Evolutionary conservation across 2,113 vertebrate species (phyloP).

Genomic region (Perca schrenkii): DNA sequence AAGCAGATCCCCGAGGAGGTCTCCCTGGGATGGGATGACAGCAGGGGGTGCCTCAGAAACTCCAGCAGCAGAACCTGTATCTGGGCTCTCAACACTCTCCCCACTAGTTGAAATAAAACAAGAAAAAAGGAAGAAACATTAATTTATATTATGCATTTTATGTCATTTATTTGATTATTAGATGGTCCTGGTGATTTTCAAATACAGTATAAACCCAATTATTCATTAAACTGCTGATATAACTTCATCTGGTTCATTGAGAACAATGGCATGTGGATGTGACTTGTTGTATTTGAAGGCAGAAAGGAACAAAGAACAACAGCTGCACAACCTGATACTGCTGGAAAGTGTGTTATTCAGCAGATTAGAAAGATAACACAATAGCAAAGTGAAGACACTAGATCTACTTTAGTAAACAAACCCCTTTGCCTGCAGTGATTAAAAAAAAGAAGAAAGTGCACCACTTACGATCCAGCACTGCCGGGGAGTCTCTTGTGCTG

Average conservation of each 20-base stretch:
- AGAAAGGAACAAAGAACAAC: conserved; percentile 23
- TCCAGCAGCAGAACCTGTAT: conserved; percentile 79
- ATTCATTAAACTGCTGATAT: too few relatives aligned
- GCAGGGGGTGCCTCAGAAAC: conserved; percentile 86
- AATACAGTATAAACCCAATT: too few relatives aligned
- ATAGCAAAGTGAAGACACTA: conserved; percentile 10
- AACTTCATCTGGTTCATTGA: too few relatives aligned
- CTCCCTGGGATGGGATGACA: conserved; percentile 93
- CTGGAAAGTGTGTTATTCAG: conserved; percentile 13
- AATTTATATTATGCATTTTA: background rate
- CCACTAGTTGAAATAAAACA: conserved; percentile 76
- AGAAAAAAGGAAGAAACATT: background rate
- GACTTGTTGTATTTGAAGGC: background rate
- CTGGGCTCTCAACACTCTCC: conserved; percentile 91
- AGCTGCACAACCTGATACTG: conserved; percentile 1
- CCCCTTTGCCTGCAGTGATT: conserved; percentile 14
- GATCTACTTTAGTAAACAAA: conserved; percentile 36
- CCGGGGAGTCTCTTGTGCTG: conserved; percentile 93
- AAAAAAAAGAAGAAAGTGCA: background rate
- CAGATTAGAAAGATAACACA: conserved; percentile 30
- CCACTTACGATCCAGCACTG: conserved; percentile 93
- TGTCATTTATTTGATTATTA: background rate
- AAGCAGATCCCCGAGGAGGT: conserved; percentile 95
- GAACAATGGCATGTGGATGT: too few relatives aligned
- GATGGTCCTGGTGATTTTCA: too few relatives aligned